phyloP scores from a whole-genome alignment of 2,113 vertebrate species.

The Labrus mixtus region DNA sequence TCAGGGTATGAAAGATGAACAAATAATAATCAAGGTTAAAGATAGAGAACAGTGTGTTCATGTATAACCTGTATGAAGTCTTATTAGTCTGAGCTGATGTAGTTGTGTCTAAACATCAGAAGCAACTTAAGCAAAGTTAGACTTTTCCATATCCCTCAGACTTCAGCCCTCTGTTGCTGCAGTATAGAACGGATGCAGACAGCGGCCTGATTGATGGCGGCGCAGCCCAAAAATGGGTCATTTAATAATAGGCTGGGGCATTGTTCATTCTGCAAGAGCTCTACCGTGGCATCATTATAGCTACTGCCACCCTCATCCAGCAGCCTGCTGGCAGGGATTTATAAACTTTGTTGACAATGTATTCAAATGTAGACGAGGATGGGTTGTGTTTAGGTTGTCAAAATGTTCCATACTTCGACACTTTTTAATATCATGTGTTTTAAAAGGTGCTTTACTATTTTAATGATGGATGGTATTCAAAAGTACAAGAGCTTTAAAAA shows the following conservation, averaged over 20 bases:
- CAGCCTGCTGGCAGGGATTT: constrained; percentile 10
- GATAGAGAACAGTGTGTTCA: no score
- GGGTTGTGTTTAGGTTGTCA: background rate
- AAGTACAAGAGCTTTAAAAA: no score
- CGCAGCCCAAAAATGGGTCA: constrained; percentile 49
- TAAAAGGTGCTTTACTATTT: no score
- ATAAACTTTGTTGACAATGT: constrained; percentile 12
- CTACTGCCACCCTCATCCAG: constrained; percentile 20
- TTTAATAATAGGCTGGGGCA: constrained; percentile 47
- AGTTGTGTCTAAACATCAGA: background rate
- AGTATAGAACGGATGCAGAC: background rate
- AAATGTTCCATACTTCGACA: no score
- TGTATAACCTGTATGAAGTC: no score
- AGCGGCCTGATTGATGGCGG: constrained; percentile 25
- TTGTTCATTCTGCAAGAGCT: constrained; percentile 32
- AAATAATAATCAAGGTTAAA: no score
- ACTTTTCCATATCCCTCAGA: background rate
- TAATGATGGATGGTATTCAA: no score
- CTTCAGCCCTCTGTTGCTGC: background rate
- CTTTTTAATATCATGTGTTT: no score
- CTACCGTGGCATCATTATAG: constrained; percentile 42
- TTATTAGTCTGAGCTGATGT: no score
- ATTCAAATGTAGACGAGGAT: background rate
- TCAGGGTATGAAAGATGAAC: no score
- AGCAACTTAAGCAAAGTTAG: background rate